Evolutionary conservation across 2,113 vertebrate genomes (phyloP).

Genomic region (Capra hircus): DNA sequence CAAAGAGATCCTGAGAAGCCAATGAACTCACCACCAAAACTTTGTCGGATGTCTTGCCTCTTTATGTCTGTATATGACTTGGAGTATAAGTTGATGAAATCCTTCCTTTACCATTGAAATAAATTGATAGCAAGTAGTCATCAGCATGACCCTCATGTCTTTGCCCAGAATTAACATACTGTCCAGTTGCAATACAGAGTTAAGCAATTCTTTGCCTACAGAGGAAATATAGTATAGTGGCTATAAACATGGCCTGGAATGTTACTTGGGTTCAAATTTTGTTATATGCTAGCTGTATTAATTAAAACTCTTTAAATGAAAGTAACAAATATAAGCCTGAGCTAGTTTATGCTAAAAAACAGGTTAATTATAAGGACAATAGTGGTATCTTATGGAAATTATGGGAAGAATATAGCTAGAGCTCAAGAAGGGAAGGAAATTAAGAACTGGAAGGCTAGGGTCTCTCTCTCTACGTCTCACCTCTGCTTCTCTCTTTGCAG

Average conservation of each 20-base stretch:
- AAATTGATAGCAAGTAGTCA: not conserved
- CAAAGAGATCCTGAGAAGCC: not conserved
- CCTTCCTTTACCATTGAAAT: not conserved
- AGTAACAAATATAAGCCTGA: not conserved
- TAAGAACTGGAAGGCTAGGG: not conserved
- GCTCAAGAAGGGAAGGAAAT: not conserved
- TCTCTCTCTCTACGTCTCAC: not conserved
- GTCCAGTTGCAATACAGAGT: not conserved
- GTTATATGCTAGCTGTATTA: not conserved
- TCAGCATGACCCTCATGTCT: not conserved
- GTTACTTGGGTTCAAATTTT: not conserved
- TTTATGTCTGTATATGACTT: not conserved
- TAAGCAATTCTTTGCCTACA: not conserved
- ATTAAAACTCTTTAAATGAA: not conserved
- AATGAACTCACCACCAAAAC: not conserved
- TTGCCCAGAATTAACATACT: not conserved
- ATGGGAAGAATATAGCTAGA: not conserved
- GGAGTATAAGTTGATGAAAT: not conserved
- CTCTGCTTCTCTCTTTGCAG: not conserved
- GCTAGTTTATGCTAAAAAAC: not conserved
- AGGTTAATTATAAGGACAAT: not conserved
- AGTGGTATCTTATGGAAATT: not conserved
- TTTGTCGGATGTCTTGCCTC: not conserved
- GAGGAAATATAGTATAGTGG: not conserved
- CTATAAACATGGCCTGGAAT: not conserved